Conservation (phyloP, 2,888 invertebrate genomes). For the Ophion ellenae region DNA sequence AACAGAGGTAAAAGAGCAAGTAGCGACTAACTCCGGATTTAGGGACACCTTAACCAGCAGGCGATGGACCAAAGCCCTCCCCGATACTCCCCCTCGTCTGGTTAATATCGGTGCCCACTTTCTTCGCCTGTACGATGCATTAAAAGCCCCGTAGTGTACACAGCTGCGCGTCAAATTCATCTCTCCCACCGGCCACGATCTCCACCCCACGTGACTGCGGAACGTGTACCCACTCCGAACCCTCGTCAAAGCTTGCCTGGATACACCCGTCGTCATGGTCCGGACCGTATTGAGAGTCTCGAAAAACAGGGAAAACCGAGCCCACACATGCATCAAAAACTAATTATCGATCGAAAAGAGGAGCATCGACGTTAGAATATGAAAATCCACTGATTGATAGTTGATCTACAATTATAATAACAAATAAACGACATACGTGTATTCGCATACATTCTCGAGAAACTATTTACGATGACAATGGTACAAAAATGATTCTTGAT, state of each 20-base stretch:
- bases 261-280: constrained; percentile 36
- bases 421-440: background rate
- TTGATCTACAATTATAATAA: background rate
- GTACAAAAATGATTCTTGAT: no score
- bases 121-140: constrained; percentile 71
- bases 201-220: constrained; percentile 72
- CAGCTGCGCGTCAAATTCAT: constrained; percentile 83
- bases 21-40: constrained; percentile 76
- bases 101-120: constrained; percentile 38
- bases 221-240: constrained; percentile 69
- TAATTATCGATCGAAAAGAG: constrained; percentile 75
- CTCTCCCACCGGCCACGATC: constrained; percentile 73
- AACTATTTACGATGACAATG: no score
- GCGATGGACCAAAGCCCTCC: constrained; percentile 68
- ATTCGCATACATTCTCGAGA: background rate
- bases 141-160: constrained; percentile 80
- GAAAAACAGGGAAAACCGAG: constrained; percentile 52
- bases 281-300: constrained; percentile 31
- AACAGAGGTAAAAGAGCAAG: constrained; percentile 63
- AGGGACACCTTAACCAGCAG: constrained; percentile 79
- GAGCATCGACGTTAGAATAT: background rate
- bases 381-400: constrained; percentile 5
- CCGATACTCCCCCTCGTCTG: constrained; percentile 59
- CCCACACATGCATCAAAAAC: constrained; percentile 72
- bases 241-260: constrained; percentile 40